A percentile compares a stretch with the other conserved stretches of the same genome.
phyloP scores from a whole-genome alignment of 2,113 vertebrate species.

The Thymallus thymallus region DNA sequence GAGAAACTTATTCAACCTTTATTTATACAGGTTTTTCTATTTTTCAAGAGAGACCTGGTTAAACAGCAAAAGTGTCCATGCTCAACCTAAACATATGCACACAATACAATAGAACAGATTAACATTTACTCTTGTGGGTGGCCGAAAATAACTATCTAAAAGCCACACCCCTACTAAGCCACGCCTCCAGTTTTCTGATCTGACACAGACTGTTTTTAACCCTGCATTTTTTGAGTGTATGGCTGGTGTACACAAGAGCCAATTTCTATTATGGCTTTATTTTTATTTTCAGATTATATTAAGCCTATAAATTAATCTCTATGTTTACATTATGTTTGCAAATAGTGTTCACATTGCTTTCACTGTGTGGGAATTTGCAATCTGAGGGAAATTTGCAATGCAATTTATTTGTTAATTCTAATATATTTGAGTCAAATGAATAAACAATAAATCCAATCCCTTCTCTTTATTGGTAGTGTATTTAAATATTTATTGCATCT shows the following conservation, averaged over 20 bases:
- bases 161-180: too few relatives aligned
- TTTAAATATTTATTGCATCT: neutral
- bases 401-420: neutral
- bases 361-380: neutral
- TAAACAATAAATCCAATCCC: neutral
- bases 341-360: neutral
- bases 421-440: slow-evolving; percentile 2
- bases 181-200: too few relatives aligned
- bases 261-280: neutral
- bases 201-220: too few relatives aligned
- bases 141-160: too few relatives aligned
- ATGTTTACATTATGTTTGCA: neutral
- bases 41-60: too few relatives aligned
- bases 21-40: too few relatives aligned
- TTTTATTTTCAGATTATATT: neutral
- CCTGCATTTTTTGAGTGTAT: neutral
- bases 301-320: neutral
- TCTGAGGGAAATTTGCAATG: too few relatives aligned
- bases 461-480: neutral
- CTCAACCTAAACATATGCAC: too few relatives aligned
- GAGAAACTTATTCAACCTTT: too few relatives aligned
- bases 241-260: neutral
- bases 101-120: too few relatives aligned
- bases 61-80: too few relatives aligned
- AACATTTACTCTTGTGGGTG: too few relatives aligned